A percentile compares a stretch with the other conserved stretches of the same genome.
phyloP scores from a whole-genome alignment of 30 jellyfish, hydroid and myxozoan genomes.

The Cassiopea xamachana region DNA sequence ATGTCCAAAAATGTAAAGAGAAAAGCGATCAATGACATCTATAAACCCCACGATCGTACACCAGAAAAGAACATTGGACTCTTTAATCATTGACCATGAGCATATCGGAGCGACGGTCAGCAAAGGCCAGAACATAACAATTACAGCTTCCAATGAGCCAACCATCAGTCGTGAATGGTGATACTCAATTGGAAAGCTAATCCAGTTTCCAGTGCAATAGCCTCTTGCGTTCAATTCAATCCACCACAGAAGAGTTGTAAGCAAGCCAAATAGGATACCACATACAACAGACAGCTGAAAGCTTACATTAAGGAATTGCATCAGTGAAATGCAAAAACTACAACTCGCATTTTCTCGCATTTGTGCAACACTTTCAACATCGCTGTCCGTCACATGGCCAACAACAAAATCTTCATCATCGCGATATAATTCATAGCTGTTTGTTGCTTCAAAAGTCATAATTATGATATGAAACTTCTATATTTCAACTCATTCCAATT shows the following conservation, averaged over 20 bases:
- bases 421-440: no score
- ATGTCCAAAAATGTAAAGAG: background rate
- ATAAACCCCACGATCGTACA: background rate
- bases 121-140: constrained; percentile 22
- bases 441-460: no score
- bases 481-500: no score
- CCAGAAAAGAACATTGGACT: background rate
- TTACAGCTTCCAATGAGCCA: background rate
- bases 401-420: no score
- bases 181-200: background rate
- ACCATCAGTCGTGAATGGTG: constrained; percentile 3
- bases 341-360: background rate
- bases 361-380: background rate
- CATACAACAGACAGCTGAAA: background rate
- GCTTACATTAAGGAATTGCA: background rate
- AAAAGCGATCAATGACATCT: constrained; percentile 16
- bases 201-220: constrained; percentile 27
- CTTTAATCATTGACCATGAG: background rate
- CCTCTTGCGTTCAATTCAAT: constrained; percentile 7
- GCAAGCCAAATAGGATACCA: constrained; percentile 13
- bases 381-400: no score
- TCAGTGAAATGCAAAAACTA: background rate
- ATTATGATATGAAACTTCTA: no score
- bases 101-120: background rate
- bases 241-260: constrained; percentile 40